These are phyloP conservation scores for Petrocephalus schoutedeni DNA, from an alignment of 2,797 vertebrate species.

Conservation along the genomic window DNA sequence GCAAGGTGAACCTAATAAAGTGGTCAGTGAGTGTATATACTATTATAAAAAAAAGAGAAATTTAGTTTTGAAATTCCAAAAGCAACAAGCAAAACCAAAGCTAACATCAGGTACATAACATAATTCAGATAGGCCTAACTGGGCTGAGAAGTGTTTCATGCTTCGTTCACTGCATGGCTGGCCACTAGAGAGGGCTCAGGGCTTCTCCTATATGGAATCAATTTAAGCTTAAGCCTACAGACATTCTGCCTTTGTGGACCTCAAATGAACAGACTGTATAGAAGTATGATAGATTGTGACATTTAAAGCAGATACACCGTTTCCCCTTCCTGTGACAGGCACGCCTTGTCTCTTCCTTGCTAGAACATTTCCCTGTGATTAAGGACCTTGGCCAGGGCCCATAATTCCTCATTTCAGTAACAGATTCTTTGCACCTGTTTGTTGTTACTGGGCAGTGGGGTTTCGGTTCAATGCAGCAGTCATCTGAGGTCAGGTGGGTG, in stretches of 20 bases:
- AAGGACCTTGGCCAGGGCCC: constrained; percentile 46
- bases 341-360: constrained; percentile 40
- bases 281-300: constrained; percentile 33
- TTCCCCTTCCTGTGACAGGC: constrained; percentile 39
- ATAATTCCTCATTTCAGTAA: neutral
- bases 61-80: constrained; percentile 41
- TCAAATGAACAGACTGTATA: constrained; percentile 38
- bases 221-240: constrained; percentile 47
- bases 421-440: constrained; percentile 32
- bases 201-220: constrained; percentile 52
- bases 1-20: too few relatives aligned
- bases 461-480: neutral
- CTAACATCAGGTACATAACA: constrained; percentile 29
- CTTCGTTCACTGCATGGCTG: constrained; percentile 52
- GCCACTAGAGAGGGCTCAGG: constrained; percentile 41
- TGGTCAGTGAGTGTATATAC: neutral
- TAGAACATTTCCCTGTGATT: constrained; percentile 54
- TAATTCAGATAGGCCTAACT: constrained; percentile 43
- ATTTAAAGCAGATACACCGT: constrained; percentile 34
- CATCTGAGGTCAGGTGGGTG: neutral
- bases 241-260: constrained; percentile 49
- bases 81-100: constrained; percentile 60
- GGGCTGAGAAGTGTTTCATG: constrained; percentile 42
- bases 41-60: constrained; percentile 31
- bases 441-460: constrained; percentile 4